These are phyloP conservation scores for Eupeodes luniger DNA, from an alignment of 2,888 invertebrate genomes.

Conservation along the genomic window DNA sequence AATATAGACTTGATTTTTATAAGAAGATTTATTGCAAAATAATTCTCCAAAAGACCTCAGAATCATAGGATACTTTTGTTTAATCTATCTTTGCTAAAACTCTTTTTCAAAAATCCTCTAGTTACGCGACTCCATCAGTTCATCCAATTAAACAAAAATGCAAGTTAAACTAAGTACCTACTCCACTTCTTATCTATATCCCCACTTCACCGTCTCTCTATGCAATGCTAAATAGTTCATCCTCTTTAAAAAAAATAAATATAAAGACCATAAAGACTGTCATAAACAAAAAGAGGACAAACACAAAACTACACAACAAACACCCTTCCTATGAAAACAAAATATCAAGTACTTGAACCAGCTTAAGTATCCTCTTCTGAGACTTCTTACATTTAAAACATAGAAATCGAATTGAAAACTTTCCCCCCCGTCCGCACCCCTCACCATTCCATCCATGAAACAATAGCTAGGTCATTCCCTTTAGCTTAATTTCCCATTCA, in stretches of 20 bases:
- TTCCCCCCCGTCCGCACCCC: neutral
- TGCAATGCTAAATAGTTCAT: conserved; percentile 35
- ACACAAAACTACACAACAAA: conserved; percentile 10
- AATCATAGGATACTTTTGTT: neutral
- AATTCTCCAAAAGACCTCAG: too few relatives aligned
- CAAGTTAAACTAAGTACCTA: conserved; percentile 20
- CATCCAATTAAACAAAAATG: conserved; percentile 39
- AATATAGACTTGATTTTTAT: too few relatives aligned
- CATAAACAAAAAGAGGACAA: conserved; percentile 9
- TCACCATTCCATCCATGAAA: neutral
- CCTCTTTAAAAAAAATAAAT: conserved; percentile 22
- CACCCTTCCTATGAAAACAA: neutral
- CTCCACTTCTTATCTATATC: neutral
- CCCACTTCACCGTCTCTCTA: neutral
- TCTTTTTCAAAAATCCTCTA: conserved; percentile 30
- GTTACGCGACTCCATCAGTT: conserved; percentile 21
- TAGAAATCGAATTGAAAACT: conserved; percentile 38
- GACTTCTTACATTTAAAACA: conserved; percentile 41
- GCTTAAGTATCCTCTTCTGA: conserved; percentile 34
- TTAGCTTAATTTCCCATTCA: conserved; percentile 64
- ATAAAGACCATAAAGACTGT: neutral
- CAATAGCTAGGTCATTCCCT: conserved; percentile 56
- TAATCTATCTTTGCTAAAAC: neutral
- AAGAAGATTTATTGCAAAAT: too few relatives aligned
- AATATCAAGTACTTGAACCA: conserved; percentile 19